A percentile compares a stretch with the other conserved stretches of the same genome.
Conservation (phyloP, 2,888 invertebrate genomes). For the Eustalomyia histrio region DNA sequence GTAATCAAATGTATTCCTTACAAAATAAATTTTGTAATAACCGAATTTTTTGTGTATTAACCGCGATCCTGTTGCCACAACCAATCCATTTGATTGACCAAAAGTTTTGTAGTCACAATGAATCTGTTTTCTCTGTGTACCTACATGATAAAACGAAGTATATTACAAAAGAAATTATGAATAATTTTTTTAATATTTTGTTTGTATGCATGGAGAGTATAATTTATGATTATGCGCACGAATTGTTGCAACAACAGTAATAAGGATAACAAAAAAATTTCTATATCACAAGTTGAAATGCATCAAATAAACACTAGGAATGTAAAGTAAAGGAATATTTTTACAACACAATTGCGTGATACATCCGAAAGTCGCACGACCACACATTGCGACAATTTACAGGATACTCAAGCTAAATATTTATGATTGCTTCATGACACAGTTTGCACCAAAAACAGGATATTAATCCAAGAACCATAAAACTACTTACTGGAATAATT, state of each 20-base stretch:
- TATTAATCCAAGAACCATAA: constrained; percentile 25
- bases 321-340: constrained; percentile 31
- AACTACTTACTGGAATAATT: constrained; percentile 30
- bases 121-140: too few relatives aligned
- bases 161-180: constrained; percentile 34
- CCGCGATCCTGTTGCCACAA: too few relatives aligned
- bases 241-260: constrained; percentile 32
- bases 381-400: constrained; percentile 52
- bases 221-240: constrained; percentile 74
- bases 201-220: constrained; percentile 71
- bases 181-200: constrained; percentile 65
- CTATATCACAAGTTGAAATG: constrained; percentile 19
- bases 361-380: constrained; percentile 37
- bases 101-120: too few relatives aligned
- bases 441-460: constrained; percentile 30
- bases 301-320: constrained; percentile 40
- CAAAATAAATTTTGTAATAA: too few relatives aligned
- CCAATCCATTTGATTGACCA: too few relatives aligned
- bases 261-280: background rate
- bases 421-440: constrained; percentile 12
- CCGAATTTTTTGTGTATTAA: too few relatives aligned
- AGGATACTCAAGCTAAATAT: constrained; percentile 47
- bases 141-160: constrained; percentile 9
- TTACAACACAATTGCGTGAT: constrained; percentile 55
- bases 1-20: too few relatives aligned